Base-by-base conservation (phyloP, 1,140 invertebrate genomes). In the Dendroctonus valens region DNA sequence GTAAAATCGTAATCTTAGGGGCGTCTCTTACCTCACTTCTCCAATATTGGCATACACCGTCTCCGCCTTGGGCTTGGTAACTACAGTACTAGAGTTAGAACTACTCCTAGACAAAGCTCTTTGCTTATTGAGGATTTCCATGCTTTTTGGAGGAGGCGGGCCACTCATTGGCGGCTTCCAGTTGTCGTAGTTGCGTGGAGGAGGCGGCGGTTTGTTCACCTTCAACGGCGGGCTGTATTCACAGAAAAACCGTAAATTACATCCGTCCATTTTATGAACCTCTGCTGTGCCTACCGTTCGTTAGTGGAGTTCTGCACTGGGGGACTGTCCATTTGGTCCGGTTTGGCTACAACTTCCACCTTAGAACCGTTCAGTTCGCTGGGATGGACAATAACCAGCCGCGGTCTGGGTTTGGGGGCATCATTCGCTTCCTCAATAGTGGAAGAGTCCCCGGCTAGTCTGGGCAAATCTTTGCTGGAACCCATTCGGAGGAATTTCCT, bases 361-460 rank as follows among this genome's bases (percentile, higher is more conserved):
- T 77, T 77, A 3, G 87, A 86, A 8, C 89, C 89, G 77, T 93
- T 91, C 12, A 94, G 82, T 70, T 95, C 91, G 57, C 91, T 80
- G 9, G 92, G 92, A 83, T 95, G 92, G 68, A 94, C 91, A 53
- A 95, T 95, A 49, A 93, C 90, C 7, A 92, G 79, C 14, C 90
- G 82, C 7, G 71, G 71, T 51, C 67, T 73, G 7, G 69, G 69
- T 41, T 67, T 69, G 0, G 69, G 71, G 7, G 40, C 44, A 5
- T 41, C 58, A 5, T 46, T 14, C 46, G 84, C 81, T 39, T 84
- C 82, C 51, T 82, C 80, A 68, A 89, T 87, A 66, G 78, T 79
- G 0, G 41, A 12, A 5, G 54, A 5, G 9, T 75, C 73, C 6
- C 41, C 39, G 5, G 69, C 64, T 4, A 81, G 71, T 70, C 86